Percentiles rank a stretch among this genome's conserved stretches.
These are phyloP conservation scores for Eupeodes latifasciatus DNA, from an alignment of 2,888 invertebrate species.

Conservation along the genomic window DNA sequence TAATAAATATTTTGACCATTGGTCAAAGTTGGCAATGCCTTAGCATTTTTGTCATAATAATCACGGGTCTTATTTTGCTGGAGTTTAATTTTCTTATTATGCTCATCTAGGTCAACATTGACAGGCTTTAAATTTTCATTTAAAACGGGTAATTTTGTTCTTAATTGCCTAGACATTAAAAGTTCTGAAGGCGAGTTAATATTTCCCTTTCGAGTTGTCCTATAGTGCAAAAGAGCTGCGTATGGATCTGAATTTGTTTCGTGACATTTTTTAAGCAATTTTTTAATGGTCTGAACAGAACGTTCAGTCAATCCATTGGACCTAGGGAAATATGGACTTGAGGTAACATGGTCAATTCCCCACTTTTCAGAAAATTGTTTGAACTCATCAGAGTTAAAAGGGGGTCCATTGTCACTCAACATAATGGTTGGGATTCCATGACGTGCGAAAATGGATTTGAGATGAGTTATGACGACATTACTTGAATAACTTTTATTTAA, in stretches of 20 bases:
- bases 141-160: constrained; percentile 9
- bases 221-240: constrained; percentile 37
- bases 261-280: constrained; percentile 25
- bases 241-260: constrained; percentile 41
- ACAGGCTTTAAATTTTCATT: constrained; percentile 21
- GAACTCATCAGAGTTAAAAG: constrained; percentile 9
- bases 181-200: constrained; percentile 38
- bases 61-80: neutral
- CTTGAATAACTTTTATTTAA: no score
- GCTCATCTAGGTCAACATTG: constrained; percentile 1
- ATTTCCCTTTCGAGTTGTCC: constrained; percentile 22
- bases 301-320: constrained; percentile 42
- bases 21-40: neutral
- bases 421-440: no score
- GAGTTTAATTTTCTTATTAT: neutral
- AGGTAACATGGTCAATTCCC: constrained; percentile 31
- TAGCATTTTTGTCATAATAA: constrained; percentile 28
- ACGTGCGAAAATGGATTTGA: no score
- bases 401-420: constrained; percentile 30
- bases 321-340: constrained; percentile 31
- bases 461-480: no score
- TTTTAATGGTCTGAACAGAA: constrained; percentile 29
- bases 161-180: constrained; percentile 27
- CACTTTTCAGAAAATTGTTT: constrained; percentile 7
- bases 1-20: constrained; percentile 8